These are phyloP conservation scores for Patagioenas fasciata DNA, from an alignment of 2,113 vertebrate species.

Conservation along the genomic window DNA sequence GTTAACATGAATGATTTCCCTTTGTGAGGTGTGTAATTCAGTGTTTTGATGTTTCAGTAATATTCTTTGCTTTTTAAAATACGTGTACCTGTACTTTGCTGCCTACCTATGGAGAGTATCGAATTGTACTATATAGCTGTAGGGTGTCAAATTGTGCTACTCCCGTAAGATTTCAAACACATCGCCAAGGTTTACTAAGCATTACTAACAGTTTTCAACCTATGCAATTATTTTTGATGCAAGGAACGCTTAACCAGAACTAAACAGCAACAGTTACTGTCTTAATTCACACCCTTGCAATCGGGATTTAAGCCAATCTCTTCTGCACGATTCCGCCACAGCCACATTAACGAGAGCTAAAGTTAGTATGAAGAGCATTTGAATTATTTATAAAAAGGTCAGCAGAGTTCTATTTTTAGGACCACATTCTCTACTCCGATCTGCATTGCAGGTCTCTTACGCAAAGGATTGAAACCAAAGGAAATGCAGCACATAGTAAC, in stretches of 20 bases:
- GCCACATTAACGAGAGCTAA: slow-evolving; percentile 17
- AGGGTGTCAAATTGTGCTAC: not conserved
- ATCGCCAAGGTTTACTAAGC: not conserved
- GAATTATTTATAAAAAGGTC: slow-evolving; percentile 70
- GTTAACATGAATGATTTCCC: not conserved
- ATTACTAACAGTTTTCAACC: not conserved
- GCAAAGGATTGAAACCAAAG: not conserved
- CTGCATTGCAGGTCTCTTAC: slow-evolving; percentile 59
- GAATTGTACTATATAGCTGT: not conserved
- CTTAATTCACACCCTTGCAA: not conserved
- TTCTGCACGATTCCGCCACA: not conserved
- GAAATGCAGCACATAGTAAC: not conserved
- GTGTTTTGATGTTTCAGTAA: not conserved
- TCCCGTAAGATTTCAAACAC: not conserved
- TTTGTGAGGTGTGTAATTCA: slow-evolving; percentile 1
- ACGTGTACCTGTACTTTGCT: not conserved
- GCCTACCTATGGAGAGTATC: not conserved
- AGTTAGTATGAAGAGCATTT: slow-evolving; percentile 59
- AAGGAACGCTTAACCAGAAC: not conserved
- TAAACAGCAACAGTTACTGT: not conserved
- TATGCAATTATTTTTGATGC: not conserved
- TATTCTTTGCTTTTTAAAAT: not conserved
- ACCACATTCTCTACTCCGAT: slow-evolving; percentile 26
- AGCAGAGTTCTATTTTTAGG: slow-evolving; percentile 65
- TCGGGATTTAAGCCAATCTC: not conserved